Evolutionary conservation across 2,888 invertebrate genomes (phyloP).

Genomic region (Hemithea aestivaria): DNA sequence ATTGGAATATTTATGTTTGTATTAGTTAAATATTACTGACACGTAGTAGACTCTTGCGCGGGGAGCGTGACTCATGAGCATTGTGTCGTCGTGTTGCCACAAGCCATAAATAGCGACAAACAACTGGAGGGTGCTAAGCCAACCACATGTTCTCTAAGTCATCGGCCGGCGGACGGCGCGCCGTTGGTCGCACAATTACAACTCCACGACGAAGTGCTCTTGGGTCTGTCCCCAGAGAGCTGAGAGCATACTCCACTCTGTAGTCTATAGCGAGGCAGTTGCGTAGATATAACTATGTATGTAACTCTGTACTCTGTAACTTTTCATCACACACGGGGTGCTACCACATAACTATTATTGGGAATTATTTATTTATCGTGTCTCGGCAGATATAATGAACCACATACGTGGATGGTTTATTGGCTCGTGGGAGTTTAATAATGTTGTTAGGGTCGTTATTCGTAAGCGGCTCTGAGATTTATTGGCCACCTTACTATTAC

Average conservation of each 20-base stretch:
- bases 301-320: too few species aligned
- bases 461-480: constrained; percentile 18
- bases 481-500: constrained; percentile 9
- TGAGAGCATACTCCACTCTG: constrained; percentile 39
- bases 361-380: constrained; percentile 30
- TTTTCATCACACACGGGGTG: constrained; percentile 37
- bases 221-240: constrained; percentile 43
- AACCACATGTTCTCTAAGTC: constrained; percentile 41
- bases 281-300: constrained; percentile 33
- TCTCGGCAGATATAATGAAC: constrained; percentile 31
- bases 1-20: constrained; percentile 41
- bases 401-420: constrained; percentile 36
- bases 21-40: constrained; percentile 46
- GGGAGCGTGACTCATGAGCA: constrained; percentile 51
- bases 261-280: constrained; percentile 45
- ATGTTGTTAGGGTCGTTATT: constrained; percentile 31
- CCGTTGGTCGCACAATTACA: constrained; percentile 52
- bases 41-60: constrained; percentile 41
- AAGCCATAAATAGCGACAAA: constrained; percentile 60
- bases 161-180: constrained; percentile 30
- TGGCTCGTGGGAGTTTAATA: constrained; percentile 41
- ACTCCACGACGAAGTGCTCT: constrained; percentile 56
- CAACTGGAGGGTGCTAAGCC: constrained; percentile 47
- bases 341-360: constrained; percentile 28
- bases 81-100: constrained; percentile 57